A percentile compares a stretch with the other conserved stretches of the same genome.
Evolutionary conservation across 1,140 invertebrate species (phyloP).

Genomic region (Laupala kohalensis): DNA sequence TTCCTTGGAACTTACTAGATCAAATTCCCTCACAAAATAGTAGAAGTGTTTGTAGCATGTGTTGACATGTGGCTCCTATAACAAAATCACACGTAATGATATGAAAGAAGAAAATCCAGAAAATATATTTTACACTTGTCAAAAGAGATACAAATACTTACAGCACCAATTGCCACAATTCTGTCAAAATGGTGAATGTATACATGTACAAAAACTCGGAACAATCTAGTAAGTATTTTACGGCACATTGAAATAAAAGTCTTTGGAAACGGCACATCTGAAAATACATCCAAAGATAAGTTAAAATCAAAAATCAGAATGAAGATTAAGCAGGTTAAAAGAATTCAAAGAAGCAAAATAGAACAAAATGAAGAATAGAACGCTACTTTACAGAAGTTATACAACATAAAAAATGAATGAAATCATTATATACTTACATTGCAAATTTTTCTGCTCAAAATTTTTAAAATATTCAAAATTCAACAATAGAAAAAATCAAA

Average conservation of each 20-base stretch:
- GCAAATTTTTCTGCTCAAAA: too few relatives aligned
- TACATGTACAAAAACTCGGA: conserved; percentile 91
- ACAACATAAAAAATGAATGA: too few relatives aligned
- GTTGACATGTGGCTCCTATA: conserved; percentile 88
- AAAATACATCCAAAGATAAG: conserved; percentile 23
- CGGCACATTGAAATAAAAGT: conserved; percentile 66
- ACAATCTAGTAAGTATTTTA: conserved; percentile 83
- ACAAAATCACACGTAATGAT: conserved; percentile 16
- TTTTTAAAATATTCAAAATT: not conserved
- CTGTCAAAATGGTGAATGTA: conserved; percentile 94
- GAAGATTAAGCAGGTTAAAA: not conserved
- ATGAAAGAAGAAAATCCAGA: not conserved
- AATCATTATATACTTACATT: too few relatives aligned
- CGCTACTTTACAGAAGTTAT: too few relatives aligned
- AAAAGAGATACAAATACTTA: conserved; percentile 36
- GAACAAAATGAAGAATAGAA: too few relatives aligned
- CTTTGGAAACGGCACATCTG: conserved; percentile 80
- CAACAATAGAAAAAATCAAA: not conserved
- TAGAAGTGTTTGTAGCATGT: conserved; percentile 96
- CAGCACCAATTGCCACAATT: conserved; percentile 74
- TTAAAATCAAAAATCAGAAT: not conserved
- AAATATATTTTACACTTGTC: too few relatives aligned
- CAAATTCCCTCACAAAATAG: conserved; percentile 85
- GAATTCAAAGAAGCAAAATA: not conserved
- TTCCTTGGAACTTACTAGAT: conserved; percentile 72